These are phyloP conservation scores for Cariama cristata DNA, from an alignment of 2,113 vertebrate species.

Conservation along the genomic window DNA sequence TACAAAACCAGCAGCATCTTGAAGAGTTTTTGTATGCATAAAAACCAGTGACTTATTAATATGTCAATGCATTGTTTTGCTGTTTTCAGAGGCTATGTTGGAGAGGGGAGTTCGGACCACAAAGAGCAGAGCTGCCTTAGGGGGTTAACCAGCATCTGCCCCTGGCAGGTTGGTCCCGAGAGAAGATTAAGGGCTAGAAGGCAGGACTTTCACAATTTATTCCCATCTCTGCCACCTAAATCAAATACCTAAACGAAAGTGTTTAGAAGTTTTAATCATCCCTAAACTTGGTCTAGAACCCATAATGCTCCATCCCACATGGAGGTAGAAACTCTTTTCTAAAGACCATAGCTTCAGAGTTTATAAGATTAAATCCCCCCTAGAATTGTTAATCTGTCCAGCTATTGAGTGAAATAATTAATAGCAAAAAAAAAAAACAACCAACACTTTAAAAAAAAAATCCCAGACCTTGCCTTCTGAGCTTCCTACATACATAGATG, in stretches of 20 bases:
- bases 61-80: fast-evolving
- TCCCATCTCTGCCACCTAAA: neutral
- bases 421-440: neutral
- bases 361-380: fast-evolving
- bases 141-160: fast-evolving
- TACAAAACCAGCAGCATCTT: fast-evolving
- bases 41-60: fast-evolving
- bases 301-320: fast-evolving
- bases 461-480: neutral
- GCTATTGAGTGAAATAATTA: neutral
- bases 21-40: fast-evolving
- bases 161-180: neutral
- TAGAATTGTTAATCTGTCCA: neutral
- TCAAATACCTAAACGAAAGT: neutral
- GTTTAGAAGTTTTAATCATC: too few species aligned
- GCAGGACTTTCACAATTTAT: fast-evolving
- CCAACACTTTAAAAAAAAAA: neutral
- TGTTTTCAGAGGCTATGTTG: fast-evolving
- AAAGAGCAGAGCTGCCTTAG: fast-evolving
- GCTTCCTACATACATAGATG: neutral
- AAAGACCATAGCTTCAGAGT: neutral
- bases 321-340: neutral
- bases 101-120: neutral
- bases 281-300: neutral
- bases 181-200: too few species aligned